Evolutionary conservation across 2,113 vertebrate genomes (phyloP).

Genomic region (Dasyornis broadbenti): DNA sequence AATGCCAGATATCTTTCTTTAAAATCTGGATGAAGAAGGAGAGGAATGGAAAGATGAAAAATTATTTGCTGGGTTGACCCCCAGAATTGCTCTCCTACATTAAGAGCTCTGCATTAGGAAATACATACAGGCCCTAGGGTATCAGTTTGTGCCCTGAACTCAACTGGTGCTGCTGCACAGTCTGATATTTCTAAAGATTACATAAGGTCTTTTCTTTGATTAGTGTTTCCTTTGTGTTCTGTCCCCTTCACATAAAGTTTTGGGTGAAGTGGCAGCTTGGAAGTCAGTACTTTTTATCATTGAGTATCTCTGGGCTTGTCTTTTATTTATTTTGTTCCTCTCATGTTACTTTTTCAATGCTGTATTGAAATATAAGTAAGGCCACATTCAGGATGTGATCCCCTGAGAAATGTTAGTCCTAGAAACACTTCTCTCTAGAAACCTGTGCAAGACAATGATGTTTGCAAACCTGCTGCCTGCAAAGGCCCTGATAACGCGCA

Average conservation of each 20-base stretch:
- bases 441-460: background rate
- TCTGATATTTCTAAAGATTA: background rate
- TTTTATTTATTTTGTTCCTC: background rate
- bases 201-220: background rate
- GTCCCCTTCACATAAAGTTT: background rate
- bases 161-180: background rate
- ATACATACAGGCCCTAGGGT: background rate
- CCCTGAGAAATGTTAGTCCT: background rate
- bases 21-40: background rate
- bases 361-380: background rate
- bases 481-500: background rate
- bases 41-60: background rate
- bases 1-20: background rate
- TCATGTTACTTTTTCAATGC: fast-evolving
- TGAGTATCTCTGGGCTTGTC: background rate
- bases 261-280: background rate
- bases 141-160: background rate
- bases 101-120: background rate
- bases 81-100: background rate
- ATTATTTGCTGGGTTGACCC: too few species aligned
- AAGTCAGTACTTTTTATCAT: background rate
- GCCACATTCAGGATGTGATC: background rate
- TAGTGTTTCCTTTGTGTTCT: background rate
- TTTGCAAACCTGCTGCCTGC: background rate
- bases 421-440: background rate